A percentile compares a stretch with the other conserved stretches of the same genome.
These are phyloP conservation scores for Cheilosia variabilis DNA, from an alignment of 2,888 invertebrate species.

Conservation along the genomic window DNA sequence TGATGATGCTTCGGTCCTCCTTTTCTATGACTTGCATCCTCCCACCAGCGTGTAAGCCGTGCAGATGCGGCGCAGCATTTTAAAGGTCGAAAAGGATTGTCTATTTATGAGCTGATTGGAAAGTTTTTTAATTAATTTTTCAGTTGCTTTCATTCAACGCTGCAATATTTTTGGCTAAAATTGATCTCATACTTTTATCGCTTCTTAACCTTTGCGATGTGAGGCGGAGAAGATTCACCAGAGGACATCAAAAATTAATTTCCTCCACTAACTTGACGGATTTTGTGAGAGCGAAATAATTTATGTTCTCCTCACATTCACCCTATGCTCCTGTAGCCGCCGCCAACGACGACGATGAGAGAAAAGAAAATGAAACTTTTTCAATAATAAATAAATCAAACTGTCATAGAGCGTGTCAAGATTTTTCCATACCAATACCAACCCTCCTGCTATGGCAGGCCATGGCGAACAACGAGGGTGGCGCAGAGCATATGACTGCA, in stretches of 20 bases:
- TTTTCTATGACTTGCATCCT: conserved; percentile 18
- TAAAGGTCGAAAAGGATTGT: conserved; percentile 60
- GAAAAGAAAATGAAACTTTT: conserved; percentile 77
- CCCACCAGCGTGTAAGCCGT: background rate
- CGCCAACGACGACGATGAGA: background rate
- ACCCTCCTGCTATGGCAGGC: background rate
- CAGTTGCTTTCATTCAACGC: conserved; percentile 48
- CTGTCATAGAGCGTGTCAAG: conserved; percentile 80
- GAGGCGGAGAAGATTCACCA: conserved; percentile 16
- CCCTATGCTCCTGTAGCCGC: background rate
- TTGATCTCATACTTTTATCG: conserved; percentile 38
- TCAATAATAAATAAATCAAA: conserved; percentile 83
- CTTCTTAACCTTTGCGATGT: background rate
- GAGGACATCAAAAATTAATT: conserved; percentile 73
- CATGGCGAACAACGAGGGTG: background rate
- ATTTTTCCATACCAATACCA: conserved; percentile 27
- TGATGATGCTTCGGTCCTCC: conserved; percentile 50
- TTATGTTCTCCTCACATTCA: conserved; percentile 56
- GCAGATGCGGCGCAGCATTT: conserved; percentile 52
- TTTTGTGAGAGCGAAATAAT: conserved; percentile 68
- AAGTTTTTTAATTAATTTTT: conserved; percentile 83
- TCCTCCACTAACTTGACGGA: conserved; percentile 69
- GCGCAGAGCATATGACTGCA: conserved; percentile 19
- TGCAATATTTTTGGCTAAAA: conserved; percentile 11
- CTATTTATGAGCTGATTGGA: conserved; percentile 77